phyloP scores from a whole-genome alignment of 2,797 vertebrate genomes.

The Poeciliopsis paucimaculata region DNA sequence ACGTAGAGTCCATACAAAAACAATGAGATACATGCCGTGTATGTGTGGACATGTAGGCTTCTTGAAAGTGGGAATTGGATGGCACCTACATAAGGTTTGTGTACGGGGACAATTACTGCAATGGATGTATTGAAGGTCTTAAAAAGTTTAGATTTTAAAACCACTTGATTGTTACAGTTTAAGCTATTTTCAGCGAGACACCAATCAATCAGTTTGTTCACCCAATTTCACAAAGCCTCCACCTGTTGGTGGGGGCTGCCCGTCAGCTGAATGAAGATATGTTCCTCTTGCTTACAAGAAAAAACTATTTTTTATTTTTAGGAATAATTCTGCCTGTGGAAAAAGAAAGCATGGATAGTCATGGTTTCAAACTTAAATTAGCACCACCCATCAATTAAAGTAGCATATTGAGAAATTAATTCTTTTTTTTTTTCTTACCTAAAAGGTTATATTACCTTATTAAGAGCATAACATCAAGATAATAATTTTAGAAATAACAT shows the following conservation, averaged over 20 bases:
- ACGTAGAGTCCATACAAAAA: conserved; percentile 25
- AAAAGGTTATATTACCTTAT: background rate
- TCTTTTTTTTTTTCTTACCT: too few relatives aligned
- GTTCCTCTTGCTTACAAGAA: background rate
- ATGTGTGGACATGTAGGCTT: conserved; percentile 9
- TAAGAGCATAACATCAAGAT: background rate
- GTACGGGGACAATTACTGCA: background rate
- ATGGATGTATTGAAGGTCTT: background rate
- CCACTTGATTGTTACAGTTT: background rate
- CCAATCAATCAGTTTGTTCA: too few relatives aligned
- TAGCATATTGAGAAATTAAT: background rate
- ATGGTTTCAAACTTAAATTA: background rate
- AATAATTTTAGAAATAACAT: background rate
- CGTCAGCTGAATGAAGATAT: background rate
- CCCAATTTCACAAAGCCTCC: too few relatives aligned
- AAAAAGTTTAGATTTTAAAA: background rate
- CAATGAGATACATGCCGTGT: conserved; percentile 9
- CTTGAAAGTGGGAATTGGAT: conserved; percentile 9
- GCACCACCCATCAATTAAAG: background rate
- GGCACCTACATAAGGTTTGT: background rate
- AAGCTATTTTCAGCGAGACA: background rate
- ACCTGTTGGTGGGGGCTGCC: background rate
- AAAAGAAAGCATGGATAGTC: background rate
- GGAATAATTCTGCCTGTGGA: background rate
- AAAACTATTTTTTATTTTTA: background rate